Conservation (phyloP, 2,113 vertebrate genomes). For the cat (Felis catus) region F.catus_Fca126_mat1.0 CM031413.1:155465001-155465500, state of each 20-base stretch:
- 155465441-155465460: conserved; percentile 60
- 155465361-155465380: conserved; percentile 58
- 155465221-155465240: conserved; percentile 55
- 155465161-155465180: conserved; percentile 17
- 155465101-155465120: no score
- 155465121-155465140: background rate
- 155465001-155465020: no score
- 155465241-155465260: conserved; percentile 57
- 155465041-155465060: no score
- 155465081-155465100: no score
- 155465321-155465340: conserved; percentile 58
- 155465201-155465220: conserved; percentile 57
- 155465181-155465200: conserved; percentile 51
- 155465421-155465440: conserved; percentile 70
- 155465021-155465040: no score
- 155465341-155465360: conserved; percentile 66
- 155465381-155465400: conserved; percentile 75
- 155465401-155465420: conserved; percentile 71
- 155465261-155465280: conserved; percentile 58
- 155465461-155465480: conserved; percentile 61
- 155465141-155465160: background rate
- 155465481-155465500: conserved; percentile 29
- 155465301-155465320: conserved; percentile 49
- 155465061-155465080: no score
- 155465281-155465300: conserved; percentile 69